Base-by-base conservation (phyloP, 2,797 vertebrate species). In the Melopsittacus undulatus region DNA sequence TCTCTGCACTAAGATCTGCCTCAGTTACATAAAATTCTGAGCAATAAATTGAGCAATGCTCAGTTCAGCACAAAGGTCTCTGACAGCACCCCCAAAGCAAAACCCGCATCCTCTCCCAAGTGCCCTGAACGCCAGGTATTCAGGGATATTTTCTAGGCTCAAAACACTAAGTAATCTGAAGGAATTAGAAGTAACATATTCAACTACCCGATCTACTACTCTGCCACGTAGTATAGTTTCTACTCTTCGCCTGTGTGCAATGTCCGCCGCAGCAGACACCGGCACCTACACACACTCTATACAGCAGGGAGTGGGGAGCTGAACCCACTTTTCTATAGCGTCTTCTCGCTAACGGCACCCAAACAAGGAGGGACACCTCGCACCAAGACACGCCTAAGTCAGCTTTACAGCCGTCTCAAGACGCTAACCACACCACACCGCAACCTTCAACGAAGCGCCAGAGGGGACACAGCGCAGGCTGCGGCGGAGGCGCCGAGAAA, bases 161-260 rank as follows among this genome's bases (percentile, higher is more conserved):
- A 48, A 34, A 78, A 17, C 27, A 5, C 8, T 0, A 27, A 11
- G 9, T 24, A 40, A 29, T 11, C 0, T 2, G 27, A 61, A 36
- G 46, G 24, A 29, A 34, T 7, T 3, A 4, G 57, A 18, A 30
- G 69, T 13, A 54, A 21, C 38, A 4, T 56, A 5, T 7, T 1
- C 1, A 16, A 11, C 21, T n/a, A 8, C 0, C 8, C 51, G 17
- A 18, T 10, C 51, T 20, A 3, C 40, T 2, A 0, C 66, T 22
- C 38, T 67, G 74, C 67, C 82, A 59, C 8, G 51, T 15, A 21
- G 64, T 5, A 5, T 0, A 18, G 54, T 1, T 21, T 8, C 38
- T 3, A 0, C 26, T 1, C 18, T 5, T 4, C 11, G 0, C 0
- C 13, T 1, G 48, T 3, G 17, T 4, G 5, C 19, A 9, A 15